Base-by-base conservation (phyloP, 2,888 invertebrate species). In the Noctua fimbriata region DNA sequence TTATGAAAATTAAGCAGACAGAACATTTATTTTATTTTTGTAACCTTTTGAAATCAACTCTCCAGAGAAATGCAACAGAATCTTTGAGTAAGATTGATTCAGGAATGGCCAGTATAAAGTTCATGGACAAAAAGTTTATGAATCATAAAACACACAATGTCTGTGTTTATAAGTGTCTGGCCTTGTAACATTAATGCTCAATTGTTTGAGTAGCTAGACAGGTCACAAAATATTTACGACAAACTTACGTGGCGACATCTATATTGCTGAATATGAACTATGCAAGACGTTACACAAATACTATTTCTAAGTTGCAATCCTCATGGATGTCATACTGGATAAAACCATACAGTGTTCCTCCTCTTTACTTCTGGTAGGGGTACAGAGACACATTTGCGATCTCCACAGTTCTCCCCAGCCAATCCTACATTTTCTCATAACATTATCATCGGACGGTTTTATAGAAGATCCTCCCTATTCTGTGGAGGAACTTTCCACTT, bases 61-160 rank as follows among this genome's bases (percentile, higher is more conserved):
- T 14, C n/a, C n/a, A 28, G 16, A 1, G 1, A 60, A 60, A 28
- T 18, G 2, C 28, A 47, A 18, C 12, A 47, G 3, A 47, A 55
- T 28, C 47, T 47, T 7, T n/a, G n/a, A 55, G 12, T 67, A 24
- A 55, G 6, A 69, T 67, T 55, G 55, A 79, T 66, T 44, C 21
- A 28, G 24, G 7, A 55, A 78, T 79, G 16, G 44, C 5, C 36
- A 55, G 12, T 55, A 47, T n/a, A 66, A 66, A 21, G 12, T 47
- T 55, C n/a, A 79, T 36, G n/a, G 16, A 7, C 32, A n/a, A 44
- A n/a, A 41, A 47, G 2, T 36, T 55, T 79, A 78, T 58, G 79
- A 69, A 55, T 47, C 69, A 28, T 78, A 79, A 78, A 69, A n/a
- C 1, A 32, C 12, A 47, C n/a, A 36, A 16, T 55, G 18, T 14